Evolutionary conservation across 1,140 invertebrate genomes (phyloP), one percentile per base, ranked within the genome.

Genomic region (Homalodisca vitripennis): DNA sequence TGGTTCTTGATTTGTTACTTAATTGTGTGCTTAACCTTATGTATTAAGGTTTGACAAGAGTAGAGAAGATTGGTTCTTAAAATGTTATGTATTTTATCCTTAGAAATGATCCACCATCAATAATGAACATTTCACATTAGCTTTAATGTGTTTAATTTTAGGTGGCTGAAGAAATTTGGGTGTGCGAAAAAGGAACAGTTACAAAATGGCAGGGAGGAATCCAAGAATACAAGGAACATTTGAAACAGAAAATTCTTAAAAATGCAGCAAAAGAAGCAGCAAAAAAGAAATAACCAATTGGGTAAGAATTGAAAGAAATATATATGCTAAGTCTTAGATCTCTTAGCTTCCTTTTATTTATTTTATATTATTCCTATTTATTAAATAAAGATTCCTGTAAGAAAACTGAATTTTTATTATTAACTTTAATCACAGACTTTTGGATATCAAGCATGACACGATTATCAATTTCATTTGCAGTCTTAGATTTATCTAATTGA

Each of bases 91-190:
- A 41, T 41, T 17, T 17, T 6, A 10, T 41, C 17, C 34, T 10
- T 10, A 10, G 6, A 41, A 41, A 41, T 17, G 6, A 10, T 41
- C 17, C 34, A 41, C 6, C 17, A 10, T 41, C 34, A 41, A 41
- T 6, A 10, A 41, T 41, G 34, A 6, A 41, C 6, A 17, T 6
- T 41, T 10, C 6, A 41, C 6, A 17, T 6, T 41, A 41, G 6
- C 17, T 41, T 41, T 10, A 17, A 17, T 41, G 34, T 10, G 17
- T 10, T 17, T 10, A 41, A 67, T 80, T 83, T 30, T 77, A 98
- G 95, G 97, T 99, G 27, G 97, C 97, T 22, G 90, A 99, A 82
- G 96, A 98, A 82, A 99, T 99, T 80, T 99, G 97, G 97, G 90
- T 99, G 20, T 99, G 98, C 80, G 97, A 99, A 78, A 94, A 99